phyloP scores from a whole-genome alignment of 2,888 invertebrate species.

The Baccha elongata region DNA sequence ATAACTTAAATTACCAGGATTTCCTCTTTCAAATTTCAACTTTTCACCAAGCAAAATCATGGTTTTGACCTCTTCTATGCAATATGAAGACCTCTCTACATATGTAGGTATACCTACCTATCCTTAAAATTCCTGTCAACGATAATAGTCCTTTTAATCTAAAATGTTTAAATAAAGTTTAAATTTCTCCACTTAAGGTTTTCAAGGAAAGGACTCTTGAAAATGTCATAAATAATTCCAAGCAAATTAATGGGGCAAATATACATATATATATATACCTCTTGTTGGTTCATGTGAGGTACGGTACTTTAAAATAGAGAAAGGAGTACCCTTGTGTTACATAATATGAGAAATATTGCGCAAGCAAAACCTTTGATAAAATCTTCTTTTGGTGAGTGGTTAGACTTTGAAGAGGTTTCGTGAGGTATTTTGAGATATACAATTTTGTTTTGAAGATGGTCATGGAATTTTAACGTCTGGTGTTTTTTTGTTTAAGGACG shows the following conservation, averaged over 20 bases:
- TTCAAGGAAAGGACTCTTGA: neutral
- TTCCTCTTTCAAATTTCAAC: neutral
- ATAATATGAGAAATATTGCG: neutral
- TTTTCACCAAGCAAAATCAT: neutral
- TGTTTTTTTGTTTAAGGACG: neutral
- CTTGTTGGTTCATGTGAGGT: constrained; percentile 17
- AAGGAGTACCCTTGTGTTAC: constrained; percentile 3
- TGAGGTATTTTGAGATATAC: neutral
- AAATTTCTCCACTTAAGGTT: constrained; percentile 2
- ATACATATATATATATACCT: neutral
- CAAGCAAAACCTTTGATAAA: constrained; percentile 15
- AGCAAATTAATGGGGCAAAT: constrained; percentile 15
- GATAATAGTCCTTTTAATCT: neutral
- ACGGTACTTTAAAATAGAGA: neutral
- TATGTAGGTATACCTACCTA: neutral
- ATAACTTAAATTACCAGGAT: neutral
- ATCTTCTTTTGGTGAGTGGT: constrained; percentile 3
- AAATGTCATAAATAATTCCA: constrained; percentile 22
- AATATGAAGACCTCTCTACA: no score
- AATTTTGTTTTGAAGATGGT: neutral
- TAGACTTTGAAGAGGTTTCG: neutral
- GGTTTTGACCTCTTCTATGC: constrained; percentile 1
- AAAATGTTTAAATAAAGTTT: constrained; percentile 5
- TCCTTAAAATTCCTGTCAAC: constrained; percentile 15
- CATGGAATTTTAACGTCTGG: neutral